These are phyloP conservation scores for Rhea americana DNA, from an alignment of 2,113 vertebrate genomes.

Conservation along the genomic window DNA sequence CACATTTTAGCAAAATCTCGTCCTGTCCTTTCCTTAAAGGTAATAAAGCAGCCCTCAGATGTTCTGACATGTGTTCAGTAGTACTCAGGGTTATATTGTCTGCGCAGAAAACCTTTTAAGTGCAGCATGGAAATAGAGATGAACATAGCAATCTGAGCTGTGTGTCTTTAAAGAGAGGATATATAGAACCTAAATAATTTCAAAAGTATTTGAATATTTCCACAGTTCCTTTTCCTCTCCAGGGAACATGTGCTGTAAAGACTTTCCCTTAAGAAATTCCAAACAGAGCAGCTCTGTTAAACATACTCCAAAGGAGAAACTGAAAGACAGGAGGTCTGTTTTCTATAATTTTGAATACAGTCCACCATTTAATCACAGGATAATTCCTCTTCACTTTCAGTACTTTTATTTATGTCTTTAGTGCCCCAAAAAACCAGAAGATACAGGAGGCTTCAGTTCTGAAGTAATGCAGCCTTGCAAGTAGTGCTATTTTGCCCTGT, in stretches of 20 bases:
- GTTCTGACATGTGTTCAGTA: neutral
- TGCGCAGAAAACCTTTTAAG: neutral
- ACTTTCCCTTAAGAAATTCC: constrained; percentile 2
- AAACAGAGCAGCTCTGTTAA: constrained; percentile 7
- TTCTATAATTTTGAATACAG: neutral
- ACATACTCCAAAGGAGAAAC: neutral
- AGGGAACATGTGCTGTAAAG: neutral
- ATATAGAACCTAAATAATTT: neutral
- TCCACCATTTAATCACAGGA: constrained; percentile 1
- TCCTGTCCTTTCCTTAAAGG: neutral
- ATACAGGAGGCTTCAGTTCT: neutral
- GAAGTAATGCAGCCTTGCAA: neutral
- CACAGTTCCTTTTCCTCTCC: constrained; percentile 14
- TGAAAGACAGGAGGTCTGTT: neutral
- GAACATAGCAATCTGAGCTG: neutral
- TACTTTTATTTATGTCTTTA: neutral
- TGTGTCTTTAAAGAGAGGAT: neutral
- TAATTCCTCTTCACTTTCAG: neutral
- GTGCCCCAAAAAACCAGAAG: neutral
- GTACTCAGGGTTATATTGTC: neutral
- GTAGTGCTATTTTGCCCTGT: neutral
- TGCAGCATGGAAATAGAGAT: neutral
- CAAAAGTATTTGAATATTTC: constrained; percentile 38
- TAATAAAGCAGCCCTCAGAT: neutral
- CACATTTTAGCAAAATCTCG: neutral